Evolutionary conservation across 1,140 invertebrate species (phyloP).

Genomic region (Anoplophora glabripennis): DNA sequence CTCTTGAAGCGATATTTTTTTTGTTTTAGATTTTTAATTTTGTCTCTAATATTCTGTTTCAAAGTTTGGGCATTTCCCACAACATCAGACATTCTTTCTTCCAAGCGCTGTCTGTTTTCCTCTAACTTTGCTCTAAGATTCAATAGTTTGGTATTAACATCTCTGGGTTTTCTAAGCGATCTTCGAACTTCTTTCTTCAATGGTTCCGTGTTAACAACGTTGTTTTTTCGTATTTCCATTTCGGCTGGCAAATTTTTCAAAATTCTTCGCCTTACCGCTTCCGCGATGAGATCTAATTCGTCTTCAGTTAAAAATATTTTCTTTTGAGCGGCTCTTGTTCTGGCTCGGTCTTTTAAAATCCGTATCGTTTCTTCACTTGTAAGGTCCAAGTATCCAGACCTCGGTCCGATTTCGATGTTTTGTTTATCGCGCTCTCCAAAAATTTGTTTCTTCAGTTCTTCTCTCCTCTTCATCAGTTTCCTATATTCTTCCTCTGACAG

Average conservation of each 20-base stretch:
- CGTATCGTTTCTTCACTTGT: constrained; percentile 35
- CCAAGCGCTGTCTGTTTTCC: not conserved
- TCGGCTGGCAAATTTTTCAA: not conserved
- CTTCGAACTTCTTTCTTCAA: not conserved
- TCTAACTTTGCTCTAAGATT: not conserved
- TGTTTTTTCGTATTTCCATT: not conserved
- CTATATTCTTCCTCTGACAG: constrained; percentile 14
- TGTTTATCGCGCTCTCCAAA: constrained; percentile 1
- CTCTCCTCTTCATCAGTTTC: constrained; percentile 14
- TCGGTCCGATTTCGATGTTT: constrained; percentile 1
- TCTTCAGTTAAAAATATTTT: constrained; percentile 38
- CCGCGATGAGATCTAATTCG: constrained; percentile 26
- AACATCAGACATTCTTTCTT: constrained; percentile 8
- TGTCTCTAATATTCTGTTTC: constrained; percentile 13
- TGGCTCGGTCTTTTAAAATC: constrained; percentile 35
- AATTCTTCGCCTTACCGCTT: not conserved
- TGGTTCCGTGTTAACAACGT: not conserved
- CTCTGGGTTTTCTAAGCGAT: not conserved
- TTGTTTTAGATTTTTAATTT: not conserved
- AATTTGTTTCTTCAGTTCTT: constrained; percentile 13
- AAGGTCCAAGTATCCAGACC: constrained; percentile 28
- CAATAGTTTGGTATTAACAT: not conserved
- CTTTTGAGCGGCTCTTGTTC: constrained; percentile 34
- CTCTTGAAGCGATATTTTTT: constrained; percentile 16
- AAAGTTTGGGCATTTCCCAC: constrained; percentile 11